A percentile compares a stretch with the other conserved stretches of the same genome.
Conservation (phyloP, 2,113 vertebrate genomes). For the Coregonus clupeaformis region DNA sequence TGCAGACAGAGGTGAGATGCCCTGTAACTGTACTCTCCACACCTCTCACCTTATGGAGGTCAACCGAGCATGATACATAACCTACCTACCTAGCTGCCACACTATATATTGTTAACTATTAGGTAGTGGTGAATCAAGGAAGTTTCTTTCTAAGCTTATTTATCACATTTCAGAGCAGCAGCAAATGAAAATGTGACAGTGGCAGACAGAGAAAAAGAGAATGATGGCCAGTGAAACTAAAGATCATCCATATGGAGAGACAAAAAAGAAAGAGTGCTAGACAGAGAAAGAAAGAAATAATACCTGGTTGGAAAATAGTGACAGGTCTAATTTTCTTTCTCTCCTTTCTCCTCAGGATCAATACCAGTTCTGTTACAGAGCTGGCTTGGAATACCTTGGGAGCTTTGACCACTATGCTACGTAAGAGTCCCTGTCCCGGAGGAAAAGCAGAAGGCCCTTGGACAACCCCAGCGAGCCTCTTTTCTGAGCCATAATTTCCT, state of each 20-base stretch:
- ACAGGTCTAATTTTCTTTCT: slow-evolving; percentile 10
- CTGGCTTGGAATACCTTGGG: slow-evolving; percentile 97
- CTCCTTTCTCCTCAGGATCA: slow-evolving; percentile 84
- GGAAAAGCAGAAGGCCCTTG: slow-evolving; percentile 85
- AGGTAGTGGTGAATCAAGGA: not conserved
- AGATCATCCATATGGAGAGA: too few relatives aligned
- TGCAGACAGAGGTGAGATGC: slow-evolving; percentile 94
- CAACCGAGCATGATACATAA: too few relatives aligned
- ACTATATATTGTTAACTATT: too few relatives aligned
- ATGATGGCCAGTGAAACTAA: too few relatives aligned
- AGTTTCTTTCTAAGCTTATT: not conserved
- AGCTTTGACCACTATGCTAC: slow-evolving; percentile 99
- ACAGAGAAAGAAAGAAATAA: not conserved
- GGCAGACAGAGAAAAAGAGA: not conserved
- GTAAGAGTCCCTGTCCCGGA: slow-evolving; percentile 85
- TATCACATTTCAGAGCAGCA: slow-evolving; percentile 1
- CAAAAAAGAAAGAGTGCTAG: not conserved
- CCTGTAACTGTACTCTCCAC: not conserved
- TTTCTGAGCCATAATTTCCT: slow-evolving; percentile 99
- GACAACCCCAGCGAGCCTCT: slow-evolving; percentile 88
- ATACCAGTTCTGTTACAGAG: slow-evolving; percentile 99
- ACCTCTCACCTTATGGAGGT: not conserved
- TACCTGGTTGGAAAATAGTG: not conserved
- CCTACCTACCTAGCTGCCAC: too few relatives aligned
- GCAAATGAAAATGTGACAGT: not conserved